phyloP scores from a whole-genome alignment of 2,888 invertebrate genomes.

The Invenusta paracnida region DNA sequence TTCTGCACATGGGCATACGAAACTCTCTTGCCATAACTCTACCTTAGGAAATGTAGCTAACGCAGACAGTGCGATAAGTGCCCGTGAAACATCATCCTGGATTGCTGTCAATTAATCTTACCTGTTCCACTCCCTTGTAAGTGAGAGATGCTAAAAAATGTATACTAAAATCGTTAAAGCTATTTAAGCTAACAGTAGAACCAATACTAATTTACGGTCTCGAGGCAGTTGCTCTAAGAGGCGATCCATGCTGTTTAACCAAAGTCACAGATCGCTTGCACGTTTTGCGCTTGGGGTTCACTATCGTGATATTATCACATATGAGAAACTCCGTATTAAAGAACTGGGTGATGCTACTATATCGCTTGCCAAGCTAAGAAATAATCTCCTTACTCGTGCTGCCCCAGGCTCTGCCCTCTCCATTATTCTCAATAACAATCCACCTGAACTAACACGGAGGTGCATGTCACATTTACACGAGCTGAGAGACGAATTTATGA shows the following conservation, averaged over 20 bases:
- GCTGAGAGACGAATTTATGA: conserved; percentile 5
- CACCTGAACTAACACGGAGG: background rate
- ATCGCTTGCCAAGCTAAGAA: conserved; percentile 6
- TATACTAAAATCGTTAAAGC: too few species aligned
- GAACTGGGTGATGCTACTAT: background rate
- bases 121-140: background rate
- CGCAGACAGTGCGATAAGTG: too few species aligned
- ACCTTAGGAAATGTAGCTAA: too few species aligned
- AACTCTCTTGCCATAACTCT: too few species aligned
- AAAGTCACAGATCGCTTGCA: background rate
- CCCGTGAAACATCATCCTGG: background rate
- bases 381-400: background rate
- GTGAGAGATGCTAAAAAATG: background rate
- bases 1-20: too few species aligned
- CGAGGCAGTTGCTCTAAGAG: background rate
- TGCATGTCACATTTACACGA: background rate
- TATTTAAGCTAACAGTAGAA: too few species aligned
- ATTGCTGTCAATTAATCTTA: background rate
- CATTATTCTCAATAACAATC: conserved; percentile 7
- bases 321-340: background rate
- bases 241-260: background rate
- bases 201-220: background rate
- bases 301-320: background rate
- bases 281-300: background rate
- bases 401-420: background rate